phyloP scores from a whole-genome alignment of 2,888 invertebrate species.

The Antitype chi region DNA sequence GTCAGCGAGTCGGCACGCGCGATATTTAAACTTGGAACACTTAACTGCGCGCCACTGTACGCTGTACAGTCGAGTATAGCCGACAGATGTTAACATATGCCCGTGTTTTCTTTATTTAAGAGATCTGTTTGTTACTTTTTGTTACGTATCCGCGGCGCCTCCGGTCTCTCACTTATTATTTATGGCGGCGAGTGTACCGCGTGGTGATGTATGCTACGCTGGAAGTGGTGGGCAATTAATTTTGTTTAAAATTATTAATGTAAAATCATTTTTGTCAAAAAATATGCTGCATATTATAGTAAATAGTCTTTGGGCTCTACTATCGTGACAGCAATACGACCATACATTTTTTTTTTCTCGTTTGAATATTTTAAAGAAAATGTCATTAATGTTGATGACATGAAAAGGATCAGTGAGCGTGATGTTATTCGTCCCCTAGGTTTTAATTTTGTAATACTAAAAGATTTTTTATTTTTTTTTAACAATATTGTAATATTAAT shows the following conservation, averaged over 20 bases:
- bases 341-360: too few species aligned
- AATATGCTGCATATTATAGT: neutral
- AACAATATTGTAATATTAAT: neutral
- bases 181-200: conserved; percentile 86
- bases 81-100: conserved; percentile 90
- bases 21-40: conserved; percentile 66
- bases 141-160: conserved; percentile 88
- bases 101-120: conserved; percentile 90
- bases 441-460: too few species aligned
- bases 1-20: conserved; percentile 59
- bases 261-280: conserved; percentile 3
- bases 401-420: neutral
- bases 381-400: neutral
- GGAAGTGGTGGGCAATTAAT: conserved; percentile 64
- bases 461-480: neutral
- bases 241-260: conserved; percentile 15
- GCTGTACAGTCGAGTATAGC: conserved; percentile 75
- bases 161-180: conserved; percentile 89
- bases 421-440: neutral
- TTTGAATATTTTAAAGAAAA: neutral
- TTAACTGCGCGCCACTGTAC: conserved; percentile 68
- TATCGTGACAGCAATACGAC: too few species aligned
- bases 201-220: conserved; percentile 62
- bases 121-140: conserved; percentile 90
- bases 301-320: neutral